phyloP scores from a whole-genome alignment of 2,113 vertebrate species.

The Xiphophorus hellerii region DNA sequence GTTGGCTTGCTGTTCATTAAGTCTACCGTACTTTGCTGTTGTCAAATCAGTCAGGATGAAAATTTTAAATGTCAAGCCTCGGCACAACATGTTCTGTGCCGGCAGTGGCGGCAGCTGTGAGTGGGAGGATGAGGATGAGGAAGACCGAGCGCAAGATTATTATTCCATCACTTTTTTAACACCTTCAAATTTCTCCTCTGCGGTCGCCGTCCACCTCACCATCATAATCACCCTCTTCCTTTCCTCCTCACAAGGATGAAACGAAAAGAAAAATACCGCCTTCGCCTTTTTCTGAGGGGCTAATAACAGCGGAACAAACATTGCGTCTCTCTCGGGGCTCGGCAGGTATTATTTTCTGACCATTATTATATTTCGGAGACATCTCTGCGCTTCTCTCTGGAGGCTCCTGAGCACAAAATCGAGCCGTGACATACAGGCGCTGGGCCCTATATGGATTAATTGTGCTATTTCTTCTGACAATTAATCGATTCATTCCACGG shows the following conservation, averaged over 20 bases:
- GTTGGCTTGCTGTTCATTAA: slow-evolving; percentile 24
- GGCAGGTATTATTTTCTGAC: slow-evolving; percentile 50
- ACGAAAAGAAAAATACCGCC: slow-evolving; percentile 21
- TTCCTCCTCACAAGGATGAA: slow-evolving; percentile 11
- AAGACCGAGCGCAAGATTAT: slow-evolving; percentile 56
- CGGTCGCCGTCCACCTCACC: slow-evolving; percentile 33
- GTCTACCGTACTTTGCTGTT: slow-evolving; percentile 22
- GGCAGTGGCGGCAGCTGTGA: slow-evolving; percentile 55
- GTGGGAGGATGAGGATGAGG: slow-evolving; percentile 63
- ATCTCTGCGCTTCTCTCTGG: slow-evolving; percentile 41
- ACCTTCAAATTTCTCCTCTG: slow-evolving; percentile 56
- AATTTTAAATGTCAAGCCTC: slow-evolving; percentile 58
- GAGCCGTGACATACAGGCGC: slow-evolving; percentile 23
- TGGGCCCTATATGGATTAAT: slow-evolving; percentile 50
- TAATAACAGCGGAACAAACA: slow-evolving; percentile 63
- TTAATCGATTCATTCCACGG: slow-evolving; percentile 59
- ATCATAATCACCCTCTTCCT: slow-evolving; percentile 37
- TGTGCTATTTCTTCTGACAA: slow-evolving; percentile 60
- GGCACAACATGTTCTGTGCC: slow-evolving; percentile 60
- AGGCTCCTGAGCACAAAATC: slow-evolving; percentile 26
- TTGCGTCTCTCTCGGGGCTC: slow-evolving; percentile 36
- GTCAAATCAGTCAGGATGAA: slow-evolving; percentile 33
- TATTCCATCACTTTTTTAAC: slow-evolving; percentile 64
- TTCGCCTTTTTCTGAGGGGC: slow-evolving; percentile 34
- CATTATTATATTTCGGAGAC: slow-evolving; percentile 60